Conservation (phyloP, 2,113 vertebrate species). For the Zosterops pallidus region DNA sequence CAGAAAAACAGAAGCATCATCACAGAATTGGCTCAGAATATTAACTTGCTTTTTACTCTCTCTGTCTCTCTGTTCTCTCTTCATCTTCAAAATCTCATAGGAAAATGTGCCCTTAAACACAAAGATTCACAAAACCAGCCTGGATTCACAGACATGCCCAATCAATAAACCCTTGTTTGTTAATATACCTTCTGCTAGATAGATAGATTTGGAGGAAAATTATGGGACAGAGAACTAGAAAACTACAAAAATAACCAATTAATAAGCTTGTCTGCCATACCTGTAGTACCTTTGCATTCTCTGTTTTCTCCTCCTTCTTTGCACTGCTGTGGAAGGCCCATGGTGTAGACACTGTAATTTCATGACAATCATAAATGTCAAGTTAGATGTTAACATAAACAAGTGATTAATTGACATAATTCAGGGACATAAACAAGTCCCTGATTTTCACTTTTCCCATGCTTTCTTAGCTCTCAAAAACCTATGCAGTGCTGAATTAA, state of each 20-base stretch:
- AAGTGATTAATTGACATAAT: background rate
- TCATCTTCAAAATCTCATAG: background rate
- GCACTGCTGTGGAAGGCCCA: background rate
- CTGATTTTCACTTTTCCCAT: background rate
- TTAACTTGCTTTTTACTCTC: background rate
- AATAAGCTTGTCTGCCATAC: background rate
- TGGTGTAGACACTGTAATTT: background rate
- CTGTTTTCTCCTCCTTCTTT: background rate
- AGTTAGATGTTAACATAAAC: background rate
- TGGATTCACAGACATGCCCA: background rate
- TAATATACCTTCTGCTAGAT: background rate
- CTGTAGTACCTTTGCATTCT: background rate
- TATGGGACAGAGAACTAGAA: background rate
- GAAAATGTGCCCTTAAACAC: background rate
- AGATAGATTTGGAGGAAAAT: background rate
- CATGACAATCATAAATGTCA: background rate
- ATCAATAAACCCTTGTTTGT: background rate
- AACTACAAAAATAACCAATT: background rate
- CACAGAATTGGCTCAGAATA: background rate
- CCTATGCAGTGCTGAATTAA: background rate
- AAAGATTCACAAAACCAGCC: background rate
- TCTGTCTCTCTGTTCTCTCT: background rate
- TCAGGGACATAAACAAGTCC: background rate
- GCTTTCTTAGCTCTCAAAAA: background rate
- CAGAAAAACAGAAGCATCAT: background rate